Percentiles rank a stretch among this genome's conserved stretches.
Conservation (phyloP, 2,797 vertebrate species). For the Margarornis squamiger region DNA sequence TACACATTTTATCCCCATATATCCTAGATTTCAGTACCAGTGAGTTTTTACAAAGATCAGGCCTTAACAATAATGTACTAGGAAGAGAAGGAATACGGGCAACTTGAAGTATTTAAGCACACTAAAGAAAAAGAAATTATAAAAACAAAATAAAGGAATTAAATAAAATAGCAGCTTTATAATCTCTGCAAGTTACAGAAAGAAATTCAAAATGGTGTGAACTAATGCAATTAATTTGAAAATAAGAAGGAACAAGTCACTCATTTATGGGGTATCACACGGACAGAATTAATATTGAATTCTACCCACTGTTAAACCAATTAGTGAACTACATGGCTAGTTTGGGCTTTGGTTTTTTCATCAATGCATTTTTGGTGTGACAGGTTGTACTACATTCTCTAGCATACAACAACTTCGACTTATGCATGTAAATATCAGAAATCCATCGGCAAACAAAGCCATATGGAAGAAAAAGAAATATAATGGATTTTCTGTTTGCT, state of each 20-base stretch:
- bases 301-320: not conserved
- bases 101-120: not conserved
- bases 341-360: not conserved
- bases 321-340: not conserved
- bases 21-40: not conserved
- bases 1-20: not conserved
- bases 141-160: not conserved
- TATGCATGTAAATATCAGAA: constrained; percentile 45
- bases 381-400: not conserved
- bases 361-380: not conserved
- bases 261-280: not conserved
- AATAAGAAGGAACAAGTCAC: not conserved
- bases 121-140: not conserved
- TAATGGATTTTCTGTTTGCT: constrained; percentile 66
- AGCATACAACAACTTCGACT: constrained; percentile 29
- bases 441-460: constrained; percentile 67
- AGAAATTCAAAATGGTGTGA: not conserved
- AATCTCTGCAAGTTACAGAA: not conserved
- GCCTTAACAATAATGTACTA: not conserved
- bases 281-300: not conserved
- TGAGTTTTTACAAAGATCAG: not conserved
- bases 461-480: constrained; percentile 60
- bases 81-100: not conserved
- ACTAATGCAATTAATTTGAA: not conserved
- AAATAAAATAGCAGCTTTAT: not conserved